These are phyloP conservation scores for Lagopus muta DNA, from an alignment of 2,113 vertebrate species.

Conservation along the genomic window DNA sequence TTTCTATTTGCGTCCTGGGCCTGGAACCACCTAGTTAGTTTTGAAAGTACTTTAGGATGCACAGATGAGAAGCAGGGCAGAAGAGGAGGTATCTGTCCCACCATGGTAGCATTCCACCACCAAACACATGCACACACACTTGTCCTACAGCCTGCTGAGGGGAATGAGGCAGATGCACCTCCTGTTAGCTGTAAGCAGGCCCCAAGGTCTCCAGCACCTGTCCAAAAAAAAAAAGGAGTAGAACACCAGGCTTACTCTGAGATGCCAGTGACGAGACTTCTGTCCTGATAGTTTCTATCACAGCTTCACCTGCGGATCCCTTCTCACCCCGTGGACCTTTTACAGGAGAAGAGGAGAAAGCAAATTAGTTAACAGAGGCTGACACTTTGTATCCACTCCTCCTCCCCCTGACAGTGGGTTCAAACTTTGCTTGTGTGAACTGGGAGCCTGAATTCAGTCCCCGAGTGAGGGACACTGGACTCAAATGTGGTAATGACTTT, in stretches of 20 bases:
- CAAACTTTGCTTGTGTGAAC: not conserved
- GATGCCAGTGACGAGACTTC: constrained; percentile 52
- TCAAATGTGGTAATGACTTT: not conserved
- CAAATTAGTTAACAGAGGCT: not conserved
- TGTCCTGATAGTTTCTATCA: constrained; percentile 63
- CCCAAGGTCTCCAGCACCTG: not conserved
- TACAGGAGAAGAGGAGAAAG: not conserved
- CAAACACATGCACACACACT: not conserved
- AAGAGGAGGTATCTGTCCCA: not conserved
- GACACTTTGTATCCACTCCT: not conserved
- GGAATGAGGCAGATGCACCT: not conserved
- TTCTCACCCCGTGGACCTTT: constrained; percentile 82
- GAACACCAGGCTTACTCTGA: constrained; percentile 41
- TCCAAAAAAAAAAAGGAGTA: not conserved
- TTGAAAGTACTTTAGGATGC: not conserved
- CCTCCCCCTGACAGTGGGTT: not conserved
- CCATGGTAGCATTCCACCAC: not conserved
- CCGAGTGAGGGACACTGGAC: not conserved
- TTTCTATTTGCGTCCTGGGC: not conserved
- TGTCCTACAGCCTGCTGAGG: not conserved
- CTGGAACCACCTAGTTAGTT: not conserved
- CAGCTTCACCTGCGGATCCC: constrained; percentile 80
- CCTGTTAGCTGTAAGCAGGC: not conserved
- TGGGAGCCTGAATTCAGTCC: not conserved
- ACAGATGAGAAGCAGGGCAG: not conserved